These are phyloP conservation scores for Eunapius fragilis DNA, from an alignment of 37 sponge, comb jelly and placozoan species.

Conservation along the genomic window DNA sequence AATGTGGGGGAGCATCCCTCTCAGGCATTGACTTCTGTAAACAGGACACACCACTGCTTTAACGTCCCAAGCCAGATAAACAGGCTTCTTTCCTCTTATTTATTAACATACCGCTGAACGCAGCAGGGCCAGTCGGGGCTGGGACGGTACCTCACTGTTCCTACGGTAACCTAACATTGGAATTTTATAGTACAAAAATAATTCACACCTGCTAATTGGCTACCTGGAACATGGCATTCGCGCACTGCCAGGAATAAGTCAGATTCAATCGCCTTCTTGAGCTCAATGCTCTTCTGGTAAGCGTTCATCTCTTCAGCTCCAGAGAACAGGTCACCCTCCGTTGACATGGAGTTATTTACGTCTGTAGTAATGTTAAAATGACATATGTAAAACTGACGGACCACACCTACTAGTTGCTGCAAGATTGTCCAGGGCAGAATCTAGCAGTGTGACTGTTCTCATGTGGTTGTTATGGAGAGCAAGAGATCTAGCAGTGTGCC, in stretches of 20 bases:
- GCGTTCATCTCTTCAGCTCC: conserved; percentile 48
- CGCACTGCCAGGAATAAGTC: not conserved
- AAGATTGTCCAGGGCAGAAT: conserved; percentile 51
- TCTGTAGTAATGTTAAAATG: too few relatives aligned
- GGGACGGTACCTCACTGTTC: too few relatives aligned
- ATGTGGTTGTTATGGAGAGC: conserved; percentile 70
- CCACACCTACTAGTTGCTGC: not conserved
- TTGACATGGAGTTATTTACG: too few relatives aligned
- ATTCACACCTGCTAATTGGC: too few relatives aligned
- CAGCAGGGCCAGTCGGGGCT: too few relatives aligned
- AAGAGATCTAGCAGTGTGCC: conserved; percentile 75
- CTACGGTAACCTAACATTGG: too few relatives aligned
- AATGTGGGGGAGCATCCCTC: conserved; percentile 2
- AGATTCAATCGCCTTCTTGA: conserved; percentile 21
- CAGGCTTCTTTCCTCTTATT: not conserved
- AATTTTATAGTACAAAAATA: too few relatives aligned
- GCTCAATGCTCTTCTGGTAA: conserved; percentile 24
- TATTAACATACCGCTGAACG: too few relatives aligned
- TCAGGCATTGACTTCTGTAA: conserved; percentile 48
- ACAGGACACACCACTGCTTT: not conserved
- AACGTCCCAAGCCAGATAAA: too few relatives aligned
- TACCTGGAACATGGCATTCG: too few relatives aligned
- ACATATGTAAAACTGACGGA: not conserved
- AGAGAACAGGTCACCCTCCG: not conserved
- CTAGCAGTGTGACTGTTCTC: conserved; percentile 75